A percentile compares a stretch with the other conserved stretches of the same genome.
These are phyloP conservation scores for Chromoteleia sp. DNA, from an alignment of 2,888 invertebrate species.

Conservation along the genomic window DNA sequence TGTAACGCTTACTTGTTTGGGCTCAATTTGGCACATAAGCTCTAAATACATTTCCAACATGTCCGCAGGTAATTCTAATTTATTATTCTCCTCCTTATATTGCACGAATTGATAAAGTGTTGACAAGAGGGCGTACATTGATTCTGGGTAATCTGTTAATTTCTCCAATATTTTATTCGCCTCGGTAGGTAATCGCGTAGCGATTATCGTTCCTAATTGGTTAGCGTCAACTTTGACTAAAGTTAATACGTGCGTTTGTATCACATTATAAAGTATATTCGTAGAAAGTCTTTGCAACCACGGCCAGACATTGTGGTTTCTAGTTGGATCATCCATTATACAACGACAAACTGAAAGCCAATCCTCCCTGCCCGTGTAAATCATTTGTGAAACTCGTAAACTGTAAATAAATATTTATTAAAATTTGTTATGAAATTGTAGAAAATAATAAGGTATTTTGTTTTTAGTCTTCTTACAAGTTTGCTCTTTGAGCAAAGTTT, in stretches of 20 bases:
- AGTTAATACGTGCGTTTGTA: constrained; percentile 74
- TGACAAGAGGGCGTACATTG: constrained; percentile 78
- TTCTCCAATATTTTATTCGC: constrained; percentile 79
- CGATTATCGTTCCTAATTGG: constrained; percentile 77
- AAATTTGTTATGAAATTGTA: neutral
- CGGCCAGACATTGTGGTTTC: constrained; percentile 80
- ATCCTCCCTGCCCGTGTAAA: constrained; percentile 81
- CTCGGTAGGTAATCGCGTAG: constrained; percentile 79
- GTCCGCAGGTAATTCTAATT: constrained; percentile 79
- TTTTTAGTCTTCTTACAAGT: constrained; percentile 77
- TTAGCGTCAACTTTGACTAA: constrained; percentile 77
- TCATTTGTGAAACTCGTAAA: constrained; percentile 80
- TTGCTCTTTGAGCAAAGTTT: constrained; percentile 80
- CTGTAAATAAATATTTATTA: constrained; percentile 68
- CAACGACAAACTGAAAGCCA: constrained; percentile 82
- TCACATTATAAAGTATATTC: constrained; percentile 76
- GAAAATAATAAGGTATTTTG: neutral
- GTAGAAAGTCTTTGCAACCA: constrained; percentile 79
- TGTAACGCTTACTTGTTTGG: constrained; percentile 76
- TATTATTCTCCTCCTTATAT: constrained; percentile 77
- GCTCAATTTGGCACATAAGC: constrained; percentile 82
- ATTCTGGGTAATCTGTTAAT: constrained; percentile 77
- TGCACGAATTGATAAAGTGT: constrained; percentile 78
- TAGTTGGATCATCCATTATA: constrained; percentile 77
- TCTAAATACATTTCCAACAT: constrained; percentile 81